Evolutionary conservation across 2,797 vertebrate genomes (phyloP).

Genomic region (Tinamus major): DNA sequence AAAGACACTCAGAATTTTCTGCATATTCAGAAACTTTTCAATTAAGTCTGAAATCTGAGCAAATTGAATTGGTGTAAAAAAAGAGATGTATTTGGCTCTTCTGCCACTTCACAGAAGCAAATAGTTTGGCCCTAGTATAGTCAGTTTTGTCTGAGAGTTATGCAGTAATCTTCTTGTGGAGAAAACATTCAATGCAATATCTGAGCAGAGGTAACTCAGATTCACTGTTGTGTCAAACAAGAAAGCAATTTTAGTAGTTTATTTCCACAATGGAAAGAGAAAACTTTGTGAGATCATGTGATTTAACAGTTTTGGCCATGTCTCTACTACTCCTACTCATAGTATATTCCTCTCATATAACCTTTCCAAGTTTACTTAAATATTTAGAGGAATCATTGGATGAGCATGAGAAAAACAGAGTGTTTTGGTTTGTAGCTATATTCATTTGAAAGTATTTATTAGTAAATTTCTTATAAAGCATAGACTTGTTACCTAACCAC

Average conservation of each 20-base stretch:
- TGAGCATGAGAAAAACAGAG: not conserved
- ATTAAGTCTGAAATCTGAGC: not conserved
- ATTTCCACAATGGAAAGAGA: not conserved
- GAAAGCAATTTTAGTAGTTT: not conserved
- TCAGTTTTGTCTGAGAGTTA: not conserved
- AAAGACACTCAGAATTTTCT: not conserved
- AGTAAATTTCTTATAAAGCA: not conserved
- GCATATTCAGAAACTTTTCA: not conserved
- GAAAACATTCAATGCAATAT: not conserved
- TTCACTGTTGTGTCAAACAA: not conserved
- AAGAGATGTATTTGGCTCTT: not conserved
- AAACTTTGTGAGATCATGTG: not conserved
- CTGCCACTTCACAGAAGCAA: not conserved
- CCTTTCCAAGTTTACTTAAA: not conserved
- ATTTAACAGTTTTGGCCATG: not conserved
- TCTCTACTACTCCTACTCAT: not conserved
- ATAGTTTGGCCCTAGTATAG: not conserved
- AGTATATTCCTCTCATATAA: rapidly evolving
- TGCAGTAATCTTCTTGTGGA: not conserved
- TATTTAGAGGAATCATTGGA: not conserved
- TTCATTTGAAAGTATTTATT: not conserved
- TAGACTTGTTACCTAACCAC: not conserved
- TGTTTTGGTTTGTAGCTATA: not conserved
- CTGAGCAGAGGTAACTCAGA: not conserved
- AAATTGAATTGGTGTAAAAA: not conserved